Percentiles rank a stretch among this genome's conserved stretches.
phyloP scores from a whole-genome alignment of 1,140 invertebrate genomes.

The Calliphora vicina region DNA sequence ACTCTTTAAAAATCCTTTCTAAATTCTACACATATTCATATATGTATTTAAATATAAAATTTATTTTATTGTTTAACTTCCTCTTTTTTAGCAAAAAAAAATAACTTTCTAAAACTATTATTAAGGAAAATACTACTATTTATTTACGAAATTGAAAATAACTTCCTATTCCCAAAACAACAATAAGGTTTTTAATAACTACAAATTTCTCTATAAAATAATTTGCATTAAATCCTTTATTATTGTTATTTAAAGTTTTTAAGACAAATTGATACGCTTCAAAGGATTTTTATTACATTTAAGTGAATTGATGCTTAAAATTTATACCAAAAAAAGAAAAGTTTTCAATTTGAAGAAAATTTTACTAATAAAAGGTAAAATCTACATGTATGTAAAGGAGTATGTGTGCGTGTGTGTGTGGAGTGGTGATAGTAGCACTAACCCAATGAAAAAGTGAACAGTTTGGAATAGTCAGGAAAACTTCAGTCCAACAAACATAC shows the following conservation, averaged over 20 bases:
- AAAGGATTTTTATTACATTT: constrained; percentile 46
- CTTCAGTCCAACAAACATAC: too few relatives aligned
- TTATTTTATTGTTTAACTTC: too few relatives aligned
- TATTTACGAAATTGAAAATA: too few relatives aligned
- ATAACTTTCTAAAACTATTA: too few relatives aligned
- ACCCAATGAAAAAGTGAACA: background rate
- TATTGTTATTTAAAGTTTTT: constrained; percentile 47
- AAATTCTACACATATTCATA: too few relatives aligned
- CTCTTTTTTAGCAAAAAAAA: too few relatives aligned
- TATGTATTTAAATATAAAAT: too few relatives aligned
- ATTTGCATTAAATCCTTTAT: constrained; percentile 58
- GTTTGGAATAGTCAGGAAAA: background rate
- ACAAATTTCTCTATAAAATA: constrained; percentile 59
- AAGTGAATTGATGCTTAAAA: constrained; percentile 42
- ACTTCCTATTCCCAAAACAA: constrained; percentile 18
- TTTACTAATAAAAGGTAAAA: constrained; percentile 38
- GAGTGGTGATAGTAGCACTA: background rate
- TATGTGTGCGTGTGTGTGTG: constrained; percentile 31
- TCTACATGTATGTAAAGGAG: constrained; percentile 12
- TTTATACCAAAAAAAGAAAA: constrained; percentile 31
- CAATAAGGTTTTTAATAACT: constrained; percentile 34
- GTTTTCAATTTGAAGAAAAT: constrained; percentile 54
- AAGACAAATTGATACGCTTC: constrained; percentile 31
- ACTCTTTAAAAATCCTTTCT: too few relatives aligned
- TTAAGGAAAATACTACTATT: too few relatives aligned